A percentile compares a stretch with the other conserved stretches of the same genome.
These are phyloP conservation scores for Philereme transversata DNA, from an alignment of 2,888 invertebrate species.

Conservation along the genomic window DNA sequence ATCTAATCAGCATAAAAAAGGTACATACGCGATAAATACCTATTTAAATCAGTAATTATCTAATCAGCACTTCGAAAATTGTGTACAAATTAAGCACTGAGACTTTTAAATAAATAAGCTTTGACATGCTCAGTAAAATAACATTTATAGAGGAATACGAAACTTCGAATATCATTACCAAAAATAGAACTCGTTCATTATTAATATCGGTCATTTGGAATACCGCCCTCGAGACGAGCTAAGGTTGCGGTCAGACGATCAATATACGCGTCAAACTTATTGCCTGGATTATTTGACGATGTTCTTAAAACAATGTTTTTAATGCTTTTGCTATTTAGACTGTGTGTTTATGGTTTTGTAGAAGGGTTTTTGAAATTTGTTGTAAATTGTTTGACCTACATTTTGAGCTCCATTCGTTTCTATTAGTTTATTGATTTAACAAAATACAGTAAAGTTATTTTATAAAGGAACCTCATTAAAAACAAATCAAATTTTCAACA, in stretches of 20 bases:
- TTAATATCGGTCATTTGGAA: constrained; percentile 8
- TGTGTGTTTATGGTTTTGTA: too few species aligned
- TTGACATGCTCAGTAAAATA: background rate
- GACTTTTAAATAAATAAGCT: background rate
- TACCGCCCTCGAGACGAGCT: constrained; percentile 16
- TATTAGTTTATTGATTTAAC: too few species aligned
- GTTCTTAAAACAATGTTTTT: constrained; percentile 3
- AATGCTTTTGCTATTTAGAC: constrained; percentile 6
- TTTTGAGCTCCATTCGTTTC: background rate
- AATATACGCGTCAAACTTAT: constrained; percentile 32
- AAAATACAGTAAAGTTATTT: too few species aligned
- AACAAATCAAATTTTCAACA: constrained; percentile 4
- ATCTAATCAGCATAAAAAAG: too few species aligned
- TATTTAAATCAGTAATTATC: too few species aligned
- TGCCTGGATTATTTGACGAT: constrained; percentile 1
- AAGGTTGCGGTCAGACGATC: constrained; percentile 42
- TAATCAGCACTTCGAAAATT: too few species aligned
- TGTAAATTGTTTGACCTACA: too few species aligned
- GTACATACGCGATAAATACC: too few species aligned
- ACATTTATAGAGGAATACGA: background rate
- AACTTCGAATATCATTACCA: background rate
- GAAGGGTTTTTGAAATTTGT: background rate
- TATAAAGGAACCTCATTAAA: background rate
- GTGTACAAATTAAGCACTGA: background rate
- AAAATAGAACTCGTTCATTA: constrained; percentile 4